These are phyloP conservation scores for Simalia tracyae DNA, from an alignment of 2,797 vertebrate species.

Conservation along the genomic window DNA sequence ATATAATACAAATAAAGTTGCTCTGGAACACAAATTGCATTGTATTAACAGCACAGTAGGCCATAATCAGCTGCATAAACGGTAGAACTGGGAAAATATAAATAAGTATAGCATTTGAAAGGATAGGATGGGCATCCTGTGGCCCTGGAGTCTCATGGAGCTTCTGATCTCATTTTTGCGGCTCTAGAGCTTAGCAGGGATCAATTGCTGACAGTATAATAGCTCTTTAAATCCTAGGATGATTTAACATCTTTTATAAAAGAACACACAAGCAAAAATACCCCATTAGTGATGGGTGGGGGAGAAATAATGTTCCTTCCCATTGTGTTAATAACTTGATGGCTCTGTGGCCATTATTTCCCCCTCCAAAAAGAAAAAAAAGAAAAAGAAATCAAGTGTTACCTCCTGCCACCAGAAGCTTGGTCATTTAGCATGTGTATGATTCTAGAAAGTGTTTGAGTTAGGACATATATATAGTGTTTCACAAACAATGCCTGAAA, in stretches of 20 bases:
- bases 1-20: background rate
- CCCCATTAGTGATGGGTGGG: background rate
- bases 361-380: too few species aligned
- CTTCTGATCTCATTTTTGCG: background rate
- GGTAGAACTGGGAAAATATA: background rate
- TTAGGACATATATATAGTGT: background rate
- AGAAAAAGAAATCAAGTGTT: too few species aligned
- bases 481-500: background rate
- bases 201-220: background rate
- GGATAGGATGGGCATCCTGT: background rate
- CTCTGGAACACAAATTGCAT: background rate
- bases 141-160: background rate
- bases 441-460: background rate
- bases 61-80: background rate
- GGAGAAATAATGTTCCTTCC: background rate
- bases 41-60: background rate
- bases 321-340: too few species aligned
- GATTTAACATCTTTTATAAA: background rate
- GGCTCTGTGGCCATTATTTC: too few species aligned
- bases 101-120: background rate
- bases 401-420: too few species aligned
- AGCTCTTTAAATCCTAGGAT: background rate
- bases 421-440: too few species aligned
- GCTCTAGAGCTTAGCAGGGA: background rate
- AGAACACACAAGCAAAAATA: background rate